phyloP scores from a whole-genome alignment of 2,797 vertebrate genomes.

The Pipistrellus pygmaeus region DNA sequence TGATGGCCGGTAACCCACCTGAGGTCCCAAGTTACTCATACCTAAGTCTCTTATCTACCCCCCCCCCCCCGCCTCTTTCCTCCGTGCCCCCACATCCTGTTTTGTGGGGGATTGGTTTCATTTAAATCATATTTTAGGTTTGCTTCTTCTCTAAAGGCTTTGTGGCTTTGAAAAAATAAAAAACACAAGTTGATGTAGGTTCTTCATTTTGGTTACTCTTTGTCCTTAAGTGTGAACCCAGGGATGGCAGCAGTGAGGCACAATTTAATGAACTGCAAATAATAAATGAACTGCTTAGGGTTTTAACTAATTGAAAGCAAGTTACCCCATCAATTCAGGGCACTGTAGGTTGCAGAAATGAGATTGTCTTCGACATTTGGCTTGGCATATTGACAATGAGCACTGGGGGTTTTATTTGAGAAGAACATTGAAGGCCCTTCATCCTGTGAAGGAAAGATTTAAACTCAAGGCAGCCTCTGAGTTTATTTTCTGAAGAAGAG shows the following conservation, averaged over 20 bases:
- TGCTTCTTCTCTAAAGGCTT: conserved; percentile 36
- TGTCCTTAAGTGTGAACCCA: conserved; percentile 21
- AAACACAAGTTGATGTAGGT: background rate
- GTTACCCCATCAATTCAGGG: background rate
- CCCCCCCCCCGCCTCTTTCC: background rate
- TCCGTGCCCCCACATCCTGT: background rate
- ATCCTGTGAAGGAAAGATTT: conserved; percentile 50
- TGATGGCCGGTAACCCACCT: background rate
- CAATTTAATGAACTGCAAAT: conserved; percentile 22
- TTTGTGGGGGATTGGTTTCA: background rate
- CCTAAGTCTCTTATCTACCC: background rate
- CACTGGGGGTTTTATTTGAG: conserved; percentile 22
- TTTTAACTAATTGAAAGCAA: conserved; percentile 48
- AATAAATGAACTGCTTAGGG: background rate
- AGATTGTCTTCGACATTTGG: conserved; percentile 40
- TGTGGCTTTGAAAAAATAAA: conserved; percentile 31
- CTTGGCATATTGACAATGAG: background rate
- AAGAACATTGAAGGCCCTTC: conserved; percentile 34
- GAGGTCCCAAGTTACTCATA: background rate
- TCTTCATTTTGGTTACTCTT: conserved; percentile 51
- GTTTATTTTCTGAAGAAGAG: conserved; percentile 67
- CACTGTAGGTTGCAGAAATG: conserved; percentile 12
- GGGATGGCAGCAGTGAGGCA: background rate
- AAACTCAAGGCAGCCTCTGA: conserved; percentile 64
- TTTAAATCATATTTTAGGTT: conserved; percentile 32